Evolutionary conservation across 2,888 invertebrate species (phyloP).

Genomic region (Serripes groenlandicus): DNA sequence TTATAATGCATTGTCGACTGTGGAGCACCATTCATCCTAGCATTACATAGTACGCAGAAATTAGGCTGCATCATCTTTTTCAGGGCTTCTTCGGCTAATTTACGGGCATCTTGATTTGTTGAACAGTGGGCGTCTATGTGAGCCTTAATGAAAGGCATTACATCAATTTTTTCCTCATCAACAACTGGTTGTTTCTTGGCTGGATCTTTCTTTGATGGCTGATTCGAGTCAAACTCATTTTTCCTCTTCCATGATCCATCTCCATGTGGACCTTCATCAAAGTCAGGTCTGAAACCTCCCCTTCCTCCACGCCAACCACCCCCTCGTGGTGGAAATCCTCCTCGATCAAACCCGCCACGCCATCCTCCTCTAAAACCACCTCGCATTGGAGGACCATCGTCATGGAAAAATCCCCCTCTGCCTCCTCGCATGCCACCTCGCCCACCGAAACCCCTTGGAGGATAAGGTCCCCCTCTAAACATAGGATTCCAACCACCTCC

Average conservation of each 20-base stretch:
- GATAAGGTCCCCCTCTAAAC: conserved; percentile 7
- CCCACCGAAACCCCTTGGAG: conserved; percentile 15
- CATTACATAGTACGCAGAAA: conserved; percentile 88
- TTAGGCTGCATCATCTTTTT: conserved; percentile 69
- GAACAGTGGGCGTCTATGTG: conserved; percentile 58
- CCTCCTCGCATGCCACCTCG: conserved; percentile 27
- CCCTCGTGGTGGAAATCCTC: not conserved
- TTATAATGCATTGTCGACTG: conserved; percentile 90
- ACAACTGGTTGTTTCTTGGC: conserved; percentile 47
- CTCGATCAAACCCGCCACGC: conserved; percentile 23
- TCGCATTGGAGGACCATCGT: conserved; percentile 25
- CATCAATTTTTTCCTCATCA: conserved; percentile 57
- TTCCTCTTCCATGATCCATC: not conserved
- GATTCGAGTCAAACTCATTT: conserved; percentile 30
- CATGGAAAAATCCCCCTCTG: conserved; percentile 31
- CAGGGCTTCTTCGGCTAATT: conserved; percentile 60
- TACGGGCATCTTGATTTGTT: conserved; percentile 47
- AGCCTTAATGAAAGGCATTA: conserved; percentile 53
- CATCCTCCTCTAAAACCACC: conserved; percentile 19
- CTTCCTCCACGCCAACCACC: conserved; percentile 14
- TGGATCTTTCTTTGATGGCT: conserved; percentile 22
- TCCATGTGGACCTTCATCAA: not conserved
- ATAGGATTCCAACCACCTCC: conserved; percentile 23
- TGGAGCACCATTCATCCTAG: conserved; percentile 88
- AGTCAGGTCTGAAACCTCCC: not conserved